phyloP scores from a whole-genome alignment of 2,888 invertebrate genomes.

The Cosmopolites sordidus region DNA sequence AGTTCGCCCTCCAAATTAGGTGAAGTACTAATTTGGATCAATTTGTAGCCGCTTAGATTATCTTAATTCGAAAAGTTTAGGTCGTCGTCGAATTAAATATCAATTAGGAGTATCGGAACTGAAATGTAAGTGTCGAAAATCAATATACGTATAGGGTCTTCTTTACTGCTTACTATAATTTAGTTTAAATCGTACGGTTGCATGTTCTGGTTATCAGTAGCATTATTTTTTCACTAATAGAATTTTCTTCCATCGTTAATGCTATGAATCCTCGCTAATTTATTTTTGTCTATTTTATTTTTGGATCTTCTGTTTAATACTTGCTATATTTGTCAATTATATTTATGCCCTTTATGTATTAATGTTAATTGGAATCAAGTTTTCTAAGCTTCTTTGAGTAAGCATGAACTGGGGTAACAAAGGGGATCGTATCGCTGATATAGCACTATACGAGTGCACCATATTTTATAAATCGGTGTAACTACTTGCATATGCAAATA shows the following conservation, averaged over 20 bases:
- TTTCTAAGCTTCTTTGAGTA: no score
- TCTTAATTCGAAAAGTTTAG: constrained; percentile 18
- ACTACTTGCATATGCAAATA: no score
- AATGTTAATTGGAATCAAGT: neutral
- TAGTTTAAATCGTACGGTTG: constrained; percentile 21
- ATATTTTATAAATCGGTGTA: no score
- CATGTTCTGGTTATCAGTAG: constrained; percentile 8
- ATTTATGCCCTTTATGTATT: neutral
- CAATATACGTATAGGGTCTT: constrained; percentile 5
- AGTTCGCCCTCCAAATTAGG: no score
- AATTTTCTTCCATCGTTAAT: no score
- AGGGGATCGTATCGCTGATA: no score
- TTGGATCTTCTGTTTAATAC: neutral
- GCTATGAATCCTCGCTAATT: neutral
- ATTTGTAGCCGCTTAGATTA: constrained; percentile 23
- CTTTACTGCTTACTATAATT: constrained; percentile 17
- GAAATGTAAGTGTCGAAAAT: constrained; percentile 17
- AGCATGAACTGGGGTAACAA: no score
- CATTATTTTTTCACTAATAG: no score
- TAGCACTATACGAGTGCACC: no score
- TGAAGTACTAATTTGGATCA: constrained; percentile 6
- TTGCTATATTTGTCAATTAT: neutral
- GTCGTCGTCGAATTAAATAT: constrained; percentile 23
- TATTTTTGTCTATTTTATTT: neutral
- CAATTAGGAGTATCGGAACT: constrained; percentile 20